Percentiles rank a stretch among this genome's conserved stretches.
phyloP scores from a whole-genome alignment of 2,797 vertebrate genomes.

The Agapornis canus region DNA sequence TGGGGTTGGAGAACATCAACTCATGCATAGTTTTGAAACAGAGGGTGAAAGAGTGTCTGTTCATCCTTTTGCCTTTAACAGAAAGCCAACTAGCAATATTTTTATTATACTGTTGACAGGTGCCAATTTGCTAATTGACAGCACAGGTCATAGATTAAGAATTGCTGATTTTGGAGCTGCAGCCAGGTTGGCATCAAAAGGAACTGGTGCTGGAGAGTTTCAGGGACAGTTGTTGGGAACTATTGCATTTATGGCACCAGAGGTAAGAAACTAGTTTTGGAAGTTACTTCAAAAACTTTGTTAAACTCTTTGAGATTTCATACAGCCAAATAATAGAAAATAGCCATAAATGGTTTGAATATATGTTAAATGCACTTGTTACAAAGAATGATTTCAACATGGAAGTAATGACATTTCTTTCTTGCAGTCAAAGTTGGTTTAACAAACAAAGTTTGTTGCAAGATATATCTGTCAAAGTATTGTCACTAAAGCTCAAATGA shows the following conservation, averaged over 20 bases:
- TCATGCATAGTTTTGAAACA: background rate
- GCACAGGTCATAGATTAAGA: conserved; percentile 88
- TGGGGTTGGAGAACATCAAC: background rate
- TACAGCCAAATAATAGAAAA: background rate
- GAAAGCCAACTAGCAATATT: conserved; percentile 29
- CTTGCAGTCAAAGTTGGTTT: background rate
- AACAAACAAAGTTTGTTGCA: background rate
- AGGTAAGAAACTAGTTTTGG: conserved; percentile 77
- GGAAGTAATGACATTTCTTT: background rate
- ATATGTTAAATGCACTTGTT: background rate
- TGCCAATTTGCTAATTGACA: conserved; percentile 91
- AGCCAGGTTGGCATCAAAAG: conserved; percentile 89
- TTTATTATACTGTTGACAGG: conserved; percentile 77
- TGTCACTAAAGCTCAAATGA: background rate
- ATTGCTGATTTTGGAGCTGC: conserved; percentile 91
- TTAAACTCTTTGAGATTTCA: background rate
- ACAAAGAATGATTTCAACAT: background rate
- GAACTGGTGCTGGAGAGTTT: conserved; percentile 90
- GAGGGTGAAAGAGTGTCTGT: background rate
- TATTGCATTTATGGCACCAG: conserved; percentile 92
- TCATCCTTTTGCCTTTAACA: conserved; percentile 19
- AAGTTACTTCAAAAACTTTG: background rate
- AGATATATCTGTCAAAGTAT: background rate
- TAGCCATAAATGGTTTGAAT: background rate
- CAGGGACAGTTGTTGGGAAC: conserved; percentile 90